A percentile compares a stretch with the other conserved stretches of the same genome.
phyloP scores from a whole-genome alignment of 2,888 invertebrate genomes.

The Heliconius cydno region DNA sequence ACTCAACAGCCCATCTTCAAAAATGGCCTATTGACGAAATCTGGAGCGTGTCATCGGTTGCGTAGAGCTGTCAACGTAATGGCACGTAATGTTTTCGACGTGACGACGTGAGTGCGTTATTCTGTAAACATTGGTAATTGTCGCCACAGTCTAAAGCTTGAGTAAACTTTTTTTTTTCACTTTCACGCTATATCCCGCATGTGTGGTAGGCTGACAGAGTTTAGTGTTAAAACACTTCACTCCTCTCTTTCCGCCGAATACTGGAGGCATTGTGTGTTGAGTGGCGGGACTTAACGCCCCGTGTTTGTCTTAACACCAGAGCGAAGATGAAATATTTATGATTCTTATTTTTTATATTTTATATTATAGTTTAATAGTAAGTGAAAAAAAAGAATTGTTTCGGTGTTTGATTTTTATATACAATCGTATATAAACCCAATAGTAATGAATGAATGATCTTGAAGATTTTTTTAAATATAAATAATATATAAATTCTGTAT shows the following conservation, averaged over 20 bases:
- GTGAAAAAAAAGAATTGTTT: neutral
- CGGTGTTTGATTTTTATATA: neutral
- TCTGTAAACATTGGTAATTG: slow-evolving; percentile 17
- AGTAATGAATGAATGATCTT: too few species aligned
- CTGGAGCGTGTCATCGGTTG: slow-evolving; percentile 66
- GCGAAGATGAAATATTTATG: neutral
- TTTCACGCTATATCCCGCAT: too few species aligned
- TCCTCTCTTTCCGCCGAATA: too few species aligned
- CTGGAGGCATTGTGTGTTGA: too few species aligned
- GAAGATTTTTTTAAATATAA: neutral
- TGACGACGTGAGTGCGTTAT: slow-evolving; percentile 9
- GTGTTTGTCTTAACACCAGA: neutral
- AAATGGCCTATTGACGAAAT: slow-evolving; percentile 56
- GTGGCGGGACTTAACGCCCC: neutral
- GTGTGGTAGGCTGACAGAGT: neutral
- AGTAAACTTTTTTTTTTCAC: neutral
- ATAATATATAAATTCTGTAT: neutral
- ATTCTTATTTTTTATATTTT: neutral
- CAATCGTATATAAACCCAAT: neutral
- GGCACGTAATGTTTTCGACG: slow-evolving; percentile 29
- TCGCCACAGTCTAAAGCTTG: neutral
- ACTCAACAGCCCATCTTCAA: slow-evolving; percentile 55
- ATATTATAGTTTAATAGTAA: neutral
- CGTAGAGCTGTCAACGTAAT: slow-evolving; percentile 34
- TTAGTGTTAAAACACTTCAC: neutral